Percentiles rank a stretch among this genome's conserved stretches.
Evolutionary conservation across 2,888 invertebrate species (phyloP).

Genomic region (Acleris sparsana): DNA sequence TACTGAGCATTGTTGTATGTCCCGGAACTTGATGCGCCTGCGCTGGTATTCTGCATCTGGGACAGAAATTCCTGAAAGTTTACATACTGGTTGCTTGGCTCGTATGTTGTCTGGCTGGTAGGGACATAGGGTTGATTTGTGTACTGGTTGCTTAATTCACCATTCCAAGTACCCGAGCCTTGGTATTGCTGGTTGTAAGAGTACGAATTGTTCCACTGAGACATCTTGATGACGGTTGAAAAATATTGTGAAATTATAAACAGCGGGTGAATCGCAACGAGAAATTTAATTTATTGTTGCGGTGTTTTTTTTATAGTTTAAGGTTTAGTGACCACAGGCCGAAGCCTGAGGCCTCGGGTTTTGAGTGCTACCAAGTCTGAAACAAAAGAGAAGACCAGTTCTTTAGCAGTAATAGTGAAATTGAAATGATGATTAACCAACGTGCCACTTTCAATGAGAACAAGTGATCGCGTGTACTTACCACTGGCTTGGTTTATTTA

Average conservation of each 20-base stretch:
- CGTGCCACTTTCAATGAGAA: conserved; percentile 55
- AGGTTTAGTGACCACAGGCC: conserved; percentile 68
- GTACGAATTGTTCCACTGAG: conserved; percentile 77
- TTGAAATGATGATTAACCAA: conserved; percentile 47
- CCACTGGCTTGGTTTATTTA: conserved; percentile 54
- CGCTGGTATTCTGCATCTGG: conserved; percentile 66
- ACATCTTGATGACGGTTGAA: conserved; percentile 55
- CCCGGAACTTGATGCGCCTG: conserved; percentile 48
- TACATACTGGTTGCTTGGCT: conserved; percentile 69
- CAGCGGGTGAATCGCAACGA: conserved; percentile 38
- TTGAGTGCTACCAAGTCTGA: conserved; percentile 53
- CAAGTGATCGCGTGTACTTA: conserved; percentile 49
- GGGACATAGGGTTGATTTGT: conserved; percentile 64
- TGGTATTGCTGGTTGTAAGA: conserved; percentile 71
- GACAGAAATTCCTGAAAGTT: conserved; percentile 74
- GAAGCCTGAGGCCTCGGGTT: conserved; percentile 68
- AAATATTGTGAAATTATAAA: conserved; percentile 56
- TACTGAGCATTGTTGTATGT: conserved; percentile 63
- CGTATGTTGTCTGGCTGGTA: conserved; percentile 53
- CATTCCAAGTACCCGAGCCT: conserved; percentile 61
- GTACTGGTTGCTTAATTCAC: conserved; percentile 64
- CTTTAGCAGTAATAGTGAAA: conserved; percentile 44
- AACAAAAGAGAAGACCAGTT: conserved; percentile 48
- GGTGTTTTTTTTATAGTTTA: conserved; percentile 40
- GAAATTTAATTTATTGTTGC: conserved; percentile 45